Evolutionary conservation across 2,113 vertebrate species (phyloP).

Genomic region (Grallaria varia): DNA sequence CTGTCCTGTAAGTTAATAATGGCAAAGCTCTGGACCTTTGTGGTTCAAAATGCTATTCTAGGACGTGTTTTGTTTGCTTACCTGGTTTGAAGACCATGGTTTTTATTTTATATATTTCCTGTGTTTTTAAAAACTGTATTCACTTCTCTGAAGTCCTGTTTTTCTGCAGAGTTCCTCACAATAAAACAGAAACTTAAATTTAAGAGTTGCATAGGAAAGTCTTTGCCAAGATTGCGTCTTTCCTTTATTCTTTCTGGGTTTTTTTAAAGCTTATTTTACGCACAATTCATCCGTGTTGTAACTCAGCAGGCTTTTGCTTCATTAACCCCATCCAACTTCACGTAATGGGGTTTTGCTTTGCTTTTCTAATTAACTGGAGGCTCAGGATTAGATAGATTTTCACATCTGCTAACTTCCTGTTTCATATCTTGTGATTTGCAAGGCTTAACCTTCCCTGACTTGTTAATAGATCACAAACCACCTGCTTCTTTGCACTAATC

Average conservation of each 20-base stretch:
- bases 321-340: neutral
- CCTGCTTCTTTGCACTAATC: slow-evolving; percentile 39
- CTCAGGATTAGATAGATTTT: slow-evolving; percentile 2
- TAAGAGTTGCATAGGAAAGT: neutral
- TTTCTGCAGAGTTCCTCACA: neutral
- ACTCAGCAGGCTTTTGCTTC: neutral
- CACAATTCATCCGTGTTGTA: neutral
- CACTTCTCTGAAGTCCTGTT: neutral
- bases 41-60: neutral
- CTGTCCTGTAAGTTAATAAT: neutral
- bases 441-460: slow-evolving; percentile 41
- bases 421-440: slow-evolving; percentile 20
- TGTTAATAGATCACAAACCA: slow-evolving; percentile 30
- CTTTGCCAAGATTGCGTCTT: neutral
- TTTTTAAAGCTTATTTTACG: neutral
- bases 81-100: neutral
- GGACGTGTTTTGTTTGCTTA: slow-evolving; percentile 10
- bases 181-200: neutral
- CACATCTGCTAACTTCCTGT: slow-evolving; percentile 32
- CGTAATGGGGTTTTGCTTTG: neutral
- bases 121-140: neutral
- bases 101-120: neutral
- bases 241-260: neutral
- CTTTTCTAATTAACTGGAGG: neutral
- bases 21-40: neutral